A percentile compares a stretch with the other conserved stretches of the same genome.
These are phyloP conservation scores for Machaerirhynchus nigripectus DNA, from an alignment of 2,113 vertebrate species.

Conservation along the genomic window DNA sequence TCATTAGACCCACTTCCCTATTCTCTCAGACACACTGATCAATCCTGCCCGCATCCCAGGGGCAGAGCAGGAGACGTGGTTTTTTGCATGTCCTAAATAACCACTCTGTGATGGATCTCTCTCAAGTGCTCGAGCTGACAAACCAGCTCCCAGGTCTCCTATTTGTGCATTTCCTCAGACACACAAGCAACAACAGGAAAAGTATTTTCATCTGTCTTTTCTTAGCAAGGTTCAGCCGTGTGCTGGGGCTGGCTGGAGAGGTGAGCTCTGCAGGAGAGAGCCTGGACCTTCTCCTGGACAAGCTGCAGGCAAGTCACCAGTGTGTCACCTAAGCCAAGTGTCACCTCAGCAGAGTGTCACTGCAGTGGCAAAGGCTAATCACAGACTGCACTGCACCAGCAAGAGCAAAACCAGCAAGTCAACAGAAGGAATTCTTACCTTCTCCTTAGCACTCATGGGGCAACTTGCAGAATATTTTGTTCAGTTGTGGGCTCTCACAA, in stretches of 20 bases:
- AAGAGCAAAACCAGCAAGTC: neutral
- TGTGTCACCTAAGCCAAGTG: neutral
- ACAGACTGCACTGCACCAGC: neutral
- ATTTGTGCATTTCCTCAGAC: neutral
- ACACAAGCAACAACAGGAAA: neutral
- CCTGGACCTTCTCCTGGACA: neutral
- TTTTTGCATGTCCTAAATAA: conserved; percentile 5
- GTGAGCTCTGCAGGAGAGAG: neutral
- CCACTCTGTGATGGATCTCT: neutral
- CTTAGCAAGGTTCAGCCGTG: neutral
- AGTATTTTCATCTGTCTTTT: neutral
- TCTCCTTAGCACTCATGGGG: neutral
- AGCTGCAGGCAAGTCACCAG: neutral
- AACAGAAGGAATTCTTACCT: neutral
- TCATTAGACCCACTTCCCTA: conserved; percentile 51
- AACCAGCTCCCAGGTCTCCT: neutral
- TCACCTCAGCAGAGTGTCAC: neutral
- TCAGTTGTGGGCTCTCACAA: neutral
- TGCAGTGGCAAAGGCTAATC: neutral
- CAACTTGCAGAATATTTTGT: neutral
- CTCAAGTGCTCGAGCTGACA: neutral
- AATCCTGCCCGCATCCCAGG: conserved; percentile 12
- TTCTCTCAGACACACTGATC: conserved; percentile 44
- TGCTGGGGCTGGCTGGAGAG: neutral
- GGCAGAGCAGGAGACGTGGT: neutral